phyloP scores from a whole-genome alignment of 2,797 vertebrate genomes.

The Sphenodon punctatus region DNA sequence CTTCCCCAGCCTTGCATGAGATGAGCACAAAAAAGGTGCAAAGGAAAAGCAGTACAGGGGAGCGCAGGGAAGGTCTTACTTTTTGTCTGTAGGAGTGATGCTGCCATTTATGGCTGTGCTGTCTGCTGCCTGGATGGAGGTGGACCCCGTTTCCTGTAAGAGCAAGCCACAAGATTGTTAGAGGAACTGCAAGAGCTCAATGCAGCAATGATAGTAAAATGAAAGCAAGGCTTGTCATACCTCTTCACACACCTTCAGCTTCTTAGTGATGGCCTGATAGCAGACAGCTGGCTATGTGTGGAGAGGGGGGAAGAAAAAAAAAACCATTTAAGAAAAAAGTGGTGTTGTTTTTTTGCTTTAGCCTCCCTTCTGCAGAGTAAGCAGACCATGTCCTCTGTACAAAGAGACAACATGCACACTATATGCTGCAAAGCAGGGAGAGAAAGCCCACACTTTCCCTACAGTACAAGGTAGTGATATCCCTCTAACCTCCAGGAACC shows the following conservation, averaged over 20 bases:
- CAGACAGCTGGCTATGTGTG: slow-evolving; percentile 78
- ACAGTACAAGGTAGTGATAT: background rate
- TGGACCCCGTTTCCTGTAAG: slow-evolving; percentile 90
- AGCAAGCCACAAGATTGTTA: slow-evolving; percentile 5
- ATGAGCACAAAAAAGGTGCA: background rate
- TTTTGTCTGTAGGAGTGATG: slow-evolving; percentile 97
- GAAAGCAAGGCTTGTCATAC: slow-evolving; percentile 70
- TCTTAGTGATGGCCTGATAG: slow-evolving; percentile 93
- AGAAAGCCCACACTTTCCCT: background rate
- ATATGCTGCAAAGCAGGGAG: no score
- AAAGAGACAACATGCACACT: background rate
- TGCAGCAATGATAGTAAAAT: background rate
- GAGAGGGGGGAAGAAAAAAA: slow-evolving; percentile 36
- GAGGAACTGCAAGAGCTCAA: background rate
- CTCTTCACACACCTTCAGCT: slow-evolving; percentile 96
- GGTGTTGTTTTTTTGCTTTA: background rate
- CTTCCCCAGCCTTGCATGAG: background rate
- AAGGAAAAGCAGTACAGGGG: background rate
- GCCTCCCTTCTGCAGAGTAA: background rate
- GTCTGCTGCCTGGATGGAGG: slow-evolving; percentile 98
- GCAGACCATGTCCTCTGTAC: background rate
- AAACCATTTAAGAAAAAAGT: slow-evolving; percentile 33
- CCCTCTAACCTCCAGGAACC: background rate
- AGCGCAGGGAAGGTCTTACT: slow-evolving; percentile 75
- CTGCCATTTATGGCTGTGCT: slow-evolving; percentile 98